These are phyloP conservation scores for Catharus ustulatus DNA, from an alignment of 2,797 vertebrate genomes.

Conservation along the genomic window DNA sequence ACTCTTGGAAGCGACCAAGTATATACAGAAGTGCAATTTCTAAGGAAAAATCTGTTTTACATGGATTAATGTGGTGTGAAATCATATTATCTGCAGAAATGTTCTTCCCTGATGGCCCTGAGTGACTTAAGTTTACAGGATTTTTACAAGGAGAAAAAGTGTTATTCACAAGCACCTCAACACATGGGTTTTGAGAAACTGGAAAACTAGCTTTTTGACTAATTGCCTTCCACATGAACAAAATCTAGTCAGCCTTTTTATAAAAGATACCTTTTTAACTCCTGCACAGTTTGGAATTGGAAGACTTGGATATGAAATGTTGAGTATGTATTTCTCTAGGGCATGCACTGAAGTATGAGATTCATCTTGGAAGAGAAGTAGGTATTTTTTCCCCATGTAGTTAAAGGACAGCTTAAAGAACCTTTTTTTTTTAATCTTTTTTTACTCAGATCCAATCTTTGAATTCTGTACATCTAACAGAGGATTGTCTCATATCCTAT, in stretches of 20 bases:
- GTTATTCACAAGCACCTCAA: not conserved
- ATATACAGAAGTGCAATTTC: not conserved
- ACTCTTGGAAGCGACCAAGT: not conserved
- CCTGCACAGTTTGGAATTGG: not conserved
- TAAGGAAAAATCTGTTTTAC: not conserved
- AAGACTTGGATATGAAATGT: not conserved
- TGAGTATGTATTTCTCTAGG: fast-evolving
- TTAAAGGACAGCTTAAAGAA: not conserved
- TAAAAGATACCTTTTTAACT: not conserved
- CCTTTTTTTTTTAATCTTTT: not conserved
- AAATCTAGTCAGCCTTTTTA: not conserved
- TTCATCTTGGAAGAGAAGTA: not conserved
- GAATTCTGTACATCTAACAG: not conserved
- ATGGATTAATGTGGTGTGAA: not conserved
- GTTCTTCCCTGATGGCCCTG: not conserved
- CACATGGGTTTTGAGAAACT: not conserved
- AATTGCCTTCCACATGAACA: not conserved
- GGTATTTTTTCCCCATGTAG: not conserved
- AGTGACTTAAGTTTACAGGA: not conserved
- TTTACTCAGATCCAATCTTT: not conserved
- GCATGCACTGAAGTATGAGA: not conserved
- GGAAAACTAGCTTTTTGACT: not conserved
- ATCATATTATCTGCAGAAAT: not conserved
- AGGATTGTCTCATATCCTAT: not conserved
- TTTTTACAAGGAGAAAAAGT: not conserved